Conservation (phyloP, 1,140 invertebrate genomes). For the Heliconius himera region DNA sequence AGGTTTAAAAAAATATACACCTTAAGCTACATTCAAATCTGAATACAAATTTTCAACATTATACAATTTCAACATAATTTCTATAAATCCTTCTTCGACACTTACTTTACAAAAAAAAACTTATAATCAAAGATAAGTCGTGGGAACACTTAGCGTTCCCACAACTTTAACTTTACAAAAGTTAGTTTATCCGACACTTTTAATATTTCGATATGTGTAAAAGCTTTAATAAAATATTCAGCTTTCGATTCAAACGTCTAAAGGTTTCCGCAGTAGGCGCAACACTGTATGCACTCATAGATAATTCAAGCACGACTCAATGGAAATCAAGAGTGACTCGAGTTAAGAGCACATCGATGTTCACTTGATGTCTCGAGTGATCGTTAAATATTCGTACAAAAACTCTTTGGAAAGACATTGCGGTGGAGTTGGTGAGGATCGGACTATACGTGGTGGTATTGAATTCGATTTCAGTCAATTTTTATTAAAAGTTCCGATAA, state of each 20-base stretch:
- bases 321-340: slow-evolving; percentile 15
- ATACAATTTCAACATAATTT: too few relatives aligned
- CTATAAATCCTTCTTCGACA: too few relatives aligned
- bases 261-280: slow-evolving; percentile 13
- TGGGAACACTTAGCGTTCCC: not conserved
- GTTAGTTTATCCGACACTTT: not conserved
- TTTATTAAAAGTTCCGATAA: not conserved
- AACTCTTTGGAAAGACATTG: not conserved
- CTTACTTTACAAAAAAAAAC: not conserved
- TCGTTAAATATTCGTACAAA: slow-evolving; percentile 11
- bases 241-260: slow-evolving; percentile 12
- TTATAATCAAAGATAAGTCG: not conserved
- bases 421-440: not conserved
- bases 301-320: slow-evolving; percentile 10
- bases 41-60: too few relatives aligned
- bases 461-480: not conserved
- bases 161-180: not conserved
- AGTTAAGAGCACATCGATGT: slow-evolving; percentile 15
- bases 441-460: not conserved
- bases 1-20: too few relatives aligned
- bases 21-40: too few relatives aligned
- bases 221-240: slow-evolving; percentile 3
- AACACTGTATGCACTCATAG: slow-evolving; percentile 8
- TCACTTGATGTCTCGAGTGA: slow-evolving; percentile 12
- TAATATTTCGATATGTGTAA: slow-evolving; percentile 12